phyloP scores from a whole-genome alignment of 2,113 vertebrate genomes.

The Podiceps cristatus region DNA sequence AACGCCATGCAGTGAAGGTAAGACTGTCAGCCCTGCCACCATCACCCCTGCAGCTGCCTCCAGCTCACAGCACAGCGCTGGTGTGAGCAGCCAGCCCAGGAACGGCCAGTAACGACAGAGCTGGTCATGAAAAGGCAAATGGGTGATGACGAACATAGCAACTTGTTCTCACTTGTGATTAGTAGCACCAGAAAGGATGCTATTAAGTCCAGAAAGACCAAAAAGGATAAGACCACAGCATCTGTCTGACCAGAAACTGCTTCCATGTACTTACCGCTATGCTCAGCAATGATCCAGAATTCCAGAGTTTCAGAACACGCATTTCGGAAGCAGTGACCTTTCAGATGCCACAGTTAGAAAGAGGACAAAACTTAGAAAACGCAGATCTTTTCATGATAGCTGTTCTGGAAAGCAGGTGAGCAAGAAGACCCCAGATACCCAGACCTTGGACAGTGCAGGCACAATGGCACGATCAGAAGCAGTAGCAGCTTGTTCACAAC shows the following conservation, averaged over 20 bases:
- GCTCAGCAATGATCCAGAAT: neutral
- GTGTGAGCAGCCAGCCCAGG: neutral
- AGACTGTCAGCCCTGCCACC: neutral
- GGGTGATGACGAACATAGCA: neutral
- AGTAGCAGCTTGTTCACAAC: neutral
- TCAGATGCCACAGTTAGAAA: neutral
- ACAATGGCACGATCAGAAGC: neutral
- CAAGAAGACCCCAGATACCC: neutral
- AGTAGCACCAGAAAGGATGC: neutral
- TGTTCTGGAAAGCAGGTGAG: neutral
- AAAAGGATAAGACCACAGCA: neutral
- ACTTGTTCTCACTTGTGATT: neutral
- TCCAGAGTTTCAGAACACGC: neutral
- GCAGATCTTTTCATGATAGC: neutral
- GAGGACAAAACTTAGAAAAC: neutral
- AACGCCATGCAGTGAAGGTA: rapidly evolving
- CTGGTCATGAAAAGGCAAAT: neutral
- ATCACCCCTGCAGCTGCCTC: neutral
- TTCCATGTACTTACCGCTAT: neutral
- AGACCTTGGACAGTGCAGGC: neutral
- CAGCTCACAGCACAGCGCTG: neutral
- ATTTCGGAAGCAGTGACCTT: neutral
- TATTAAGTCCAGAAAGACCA: neutral
- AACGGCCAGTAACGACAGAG: rapidly evolving
- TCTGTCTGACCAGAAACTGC: neutral